Evolutionary conservation across 2,888 invertebrate species (phyloP).

Genomic region (Sphinx pinastri): DNA sequence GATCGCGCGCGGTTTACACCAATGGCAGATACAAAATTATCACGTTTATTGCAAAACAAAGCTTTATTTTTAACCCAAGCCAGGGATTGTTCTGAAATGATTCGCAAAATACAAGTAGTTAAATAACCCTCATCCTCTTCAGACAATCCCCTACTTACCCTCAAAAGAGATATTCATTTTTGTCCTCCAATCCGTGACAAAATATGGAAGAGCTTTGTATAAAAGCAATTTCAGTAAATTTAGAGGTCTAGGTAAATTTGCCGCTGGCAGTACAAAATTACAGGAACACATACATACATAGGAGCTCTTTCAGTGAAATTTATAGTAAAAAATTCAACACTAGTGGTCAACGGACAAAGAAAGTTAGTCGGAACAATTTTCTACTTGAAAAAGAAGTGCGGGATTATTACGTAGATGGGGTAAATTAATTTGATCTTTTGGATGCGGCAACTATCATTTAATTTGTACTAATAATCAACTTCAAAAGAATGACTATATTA

Average conservation of each 20-base stretch:
- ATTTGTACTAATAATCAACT: background rate
- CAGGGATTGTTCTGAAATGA: background rate
- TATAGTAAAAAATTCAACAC: constrained; percentile 71
- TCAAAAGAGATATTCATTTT: constrained; percentile 51
- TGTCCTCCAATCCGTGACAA: constrained; percentile 39
- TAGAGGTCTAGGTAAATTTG: constrained; percentile 4
- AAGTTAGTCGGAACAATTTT: constrained; percentile 76
- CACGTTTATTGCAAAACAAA: too few relatives aligned
- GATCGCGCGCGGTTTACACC: too few relatives aligned
- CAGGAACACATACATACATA: background rate
- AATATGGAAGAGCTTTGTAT: background rate
- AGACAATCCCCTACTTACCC: constrained; percentile 52
- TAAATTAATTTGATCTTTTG: constrained; percentile 21
- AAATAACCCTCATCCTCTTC: constrained; percentile 39
- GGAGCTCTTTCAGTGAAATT: constrained; percentile 56
- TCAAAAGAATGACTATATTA: too few relatives aligned
- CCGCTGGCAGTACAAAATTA: background rate
- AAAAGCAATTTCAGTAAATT: background rate
- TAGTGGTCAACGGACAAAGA: constrained; percentile 77
- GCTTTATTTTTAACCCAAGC: background rate
- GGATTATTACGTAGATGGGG: constrained; percentile 47
- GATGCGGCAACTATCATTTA: constrained; percentile 8
- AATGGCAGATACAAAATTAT: too few relatives aligned
- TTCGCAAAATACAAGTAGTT: constrained; percentile 24
- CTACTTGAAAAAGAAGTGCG: constrained; percentile 70